Percentiles rank a stretch among this genome's conserved stretches.
These are phyloP conservation scores for Otus scops DNA, from an alignment of 2,797 vertebrate genomes.

Conservation along the genomic window DNA sequence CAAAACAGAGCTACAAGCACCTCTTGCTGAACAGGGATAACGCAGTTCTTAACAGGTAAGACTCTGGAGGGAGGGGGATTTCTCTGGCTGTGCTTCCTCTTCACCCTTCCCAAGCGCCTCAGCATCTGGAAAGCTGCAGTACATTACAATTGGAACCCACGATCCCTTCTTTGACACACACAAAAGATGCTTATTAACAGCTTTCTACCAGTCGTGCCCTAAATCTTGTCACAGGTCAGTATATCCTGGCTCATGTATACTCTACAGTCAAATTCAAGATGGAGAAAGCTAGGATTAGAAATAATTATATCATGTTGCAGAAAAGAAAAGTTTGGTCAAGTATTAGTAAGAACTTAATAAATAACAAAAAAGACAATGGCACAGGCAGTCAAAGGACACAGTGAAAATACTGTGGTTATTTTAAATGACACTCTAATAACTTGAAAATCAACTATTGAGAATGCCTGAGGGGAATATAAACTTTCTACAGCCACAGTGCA, in stretches of 20 bases:
- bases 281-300: background rate
- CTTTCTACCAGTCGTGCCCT: background rate
- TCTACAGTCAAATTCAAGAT: background rate
- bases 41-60: background rate
- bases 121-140: background rate
- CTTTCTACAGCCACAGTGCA: background rate
- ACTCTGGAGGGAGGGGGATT: background rate
- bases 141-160: background rate
- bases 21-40: background rate
- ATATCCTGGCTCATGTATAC: background rate
- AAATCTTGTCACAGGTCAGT: background rate
- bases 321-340: constrained; percentile 1
- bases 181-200: background rate
- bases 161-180: background rate
- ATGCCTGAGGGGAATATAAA: constrained; percentile 5
- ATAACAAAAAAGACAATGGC: background rate
- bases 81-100: background rate
- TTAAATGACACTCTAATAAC: constrained; percentile 33
- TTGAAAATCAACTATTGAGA: constrained; percentile 26
- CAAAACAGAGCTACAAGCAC: background rate
- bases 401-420: constrained; percentile 20
- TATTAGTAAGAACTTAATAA: constrained; percentile 10
- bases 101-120: background rate
- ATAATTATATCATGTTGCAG: background rate
- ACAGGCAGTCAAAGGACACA: background rate